Conservation (phyloP, 2,113 vertebrate species). For the Panurus biarmicus region DNA sequence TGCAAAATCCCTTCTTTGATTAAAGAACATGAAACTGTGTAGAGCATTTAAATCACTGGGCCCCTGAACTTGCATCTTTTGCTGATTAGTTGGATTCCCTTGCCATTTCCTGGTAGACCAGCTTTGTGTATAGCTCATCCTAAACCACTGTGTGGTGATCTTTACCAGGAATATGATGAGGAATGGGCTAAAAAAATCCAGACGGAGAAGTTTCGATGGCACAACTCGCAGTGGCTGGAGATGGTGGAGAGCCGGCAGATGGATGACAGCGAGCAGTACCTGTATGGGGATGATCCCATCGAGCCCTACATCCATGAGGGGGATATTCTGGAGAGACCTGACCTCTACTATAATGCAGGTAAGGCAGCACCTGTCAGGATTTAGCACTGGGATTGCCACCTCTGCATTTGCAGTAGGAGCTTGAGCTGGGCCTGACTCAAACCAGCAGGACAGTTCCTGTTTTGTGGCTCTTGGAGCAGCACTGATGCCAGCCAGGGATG, state of each 20-base stretch:
- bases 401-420: not conserved
- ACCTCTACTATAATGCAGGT: constrained; percentile 89
- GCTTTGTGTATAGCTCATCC: not conserved
- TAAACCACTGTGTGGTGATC: not conserved
- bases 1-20: not conserved
- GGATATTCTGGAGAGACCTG: constrained; percentile 83
- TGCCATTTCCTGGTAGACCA: not conserved
- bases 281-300: constrained; percentile 78
- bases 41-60: not conserved
- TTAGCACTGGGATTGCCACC: not conserved
- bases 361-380: not conserved
- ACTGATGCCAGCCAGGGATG: not conserved
- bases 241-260: constrained; percentile 88
- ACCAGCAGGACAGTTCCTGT: not conserved
- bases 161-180: constrained; percentile 84
- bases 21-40: not conserved
- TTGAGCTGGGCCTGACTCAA: not conserved
- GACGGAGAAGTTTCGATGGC: constrained; percentile 88
- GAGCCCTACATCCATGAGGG: constrained; percentile 81
- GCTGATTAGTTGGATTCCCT: not conserved
- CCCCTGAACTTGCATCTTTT: not conserved
- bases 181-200: constrained; percentile 91
- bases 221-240: constrained; percentile 95
- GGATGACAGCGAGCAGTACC: constrained; percentile 82
- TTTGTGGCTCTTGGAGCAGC: not conserved